phyloP scores from a whole-genome alignment of 2,797 vertebrate species.

The Coregonus sp. region DNA sequence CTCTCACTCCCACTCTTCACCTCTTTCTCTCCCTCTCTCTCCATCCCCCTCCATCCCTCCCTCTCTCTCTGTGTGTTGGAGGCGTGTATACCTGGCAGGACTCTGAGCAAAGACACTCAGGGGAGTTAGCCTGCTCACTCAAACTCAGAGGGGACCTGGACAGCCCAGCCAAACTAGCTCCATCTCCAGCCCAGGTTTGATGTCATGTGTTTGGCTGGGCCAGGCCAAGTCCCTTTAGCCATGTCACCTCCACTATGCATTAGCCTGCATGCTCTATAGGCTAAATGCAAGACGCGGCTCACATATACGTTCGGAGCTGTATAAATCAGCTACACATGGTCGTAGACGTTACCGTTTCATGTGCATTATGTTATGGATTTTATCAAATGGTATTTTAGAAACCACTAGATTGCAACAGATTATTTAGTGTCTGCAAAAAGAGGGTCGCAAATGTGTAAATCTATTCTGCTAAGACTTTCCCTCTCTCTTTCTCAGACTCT shows the following conservation, averaged over 20 bases:
- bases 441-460: not conserved
- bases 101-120: constrained; percentile 17
- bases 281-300: not conserved
- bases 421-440: not conserved
- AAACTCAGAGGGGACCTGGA: constrained; percentile 22
- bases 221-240: constrained; percentile 16
- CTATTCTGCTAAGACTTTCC: not conserved
- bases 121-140: constrained; percentile 11
- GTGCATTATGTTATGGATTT: too few relatives aligned
- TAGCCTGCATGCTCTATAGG: not conserved
- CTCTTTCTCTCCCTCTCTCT: not conserved
- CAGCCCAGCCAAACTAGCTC: not conserved
- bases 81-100: not conserved
- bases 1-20: not conserved
- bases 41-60: not conserved
- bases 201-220: constrained; percentile 61
- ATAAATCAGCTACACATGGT: not conserved
- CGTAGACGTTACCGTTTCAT: too few relatives aligned
- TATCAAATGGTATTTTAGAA: too few relatives aligned
- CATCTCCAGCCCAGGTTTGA: constrained; percentile 57
- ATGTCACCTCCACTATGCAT: not conserved
- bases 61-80: not conserved
- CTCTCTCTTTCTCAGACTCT: constrained; percentile 8
- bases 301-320: not conserved
- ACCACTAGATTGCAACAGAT: not conserved